Percentiles rank a stretch among this genome's conserved stretches.
Evolutionary conservation across 2,797 vertebrate genomes (phyloP).

Genomic region (Pteronotus mesoamericanus): DNA sequence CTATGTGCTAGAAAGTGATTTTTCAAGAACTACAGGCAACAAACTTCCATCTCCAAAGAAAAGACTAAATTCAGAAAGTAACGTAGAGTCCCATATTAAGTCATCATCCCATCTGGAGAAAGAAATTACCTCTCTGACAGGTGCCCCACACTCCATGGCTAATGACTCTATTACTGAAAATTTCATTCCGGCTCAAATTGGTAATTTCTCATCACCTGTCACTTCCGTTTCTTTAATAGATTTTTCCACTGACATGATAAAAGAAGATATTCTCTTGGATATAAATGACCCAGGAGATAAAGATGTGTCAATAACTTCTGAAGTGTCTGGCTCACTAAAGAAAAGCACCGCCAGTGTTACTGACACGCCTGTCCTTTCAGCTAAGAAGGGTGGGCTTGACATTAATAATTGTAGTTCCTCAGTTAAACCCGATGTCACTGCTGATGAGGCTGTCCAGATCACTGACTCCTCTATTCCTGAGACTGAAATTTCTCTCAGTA

Average conservation of each 20-base stretch:
- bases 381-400: not conserved
- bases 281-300: not conserved
- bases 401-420: not conserved
- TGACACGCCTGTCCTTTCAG: not conserved
- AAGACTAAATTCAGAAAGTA: constrained; percentile 54
- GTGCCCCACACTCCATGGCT: not conserved
- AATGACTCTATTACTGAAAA: constrained; percentile 19
- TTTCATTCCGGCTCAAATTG: constrained; percentile 37
- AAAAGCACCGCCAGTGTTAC: not conserved
- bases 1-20: constrained; percentile 23
- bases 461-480: not conserved
- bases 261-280: constrained; percentile 44
- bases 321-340: not conserved
- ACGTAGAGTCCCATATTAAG: not conserved
- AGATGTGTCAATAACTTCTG: not conserved
- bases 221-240: constrained; percentile 62
- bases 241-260: constrained; percentile 26
- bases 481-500: not conserved
- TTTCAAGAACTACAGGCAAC: constrained; percentile 16
- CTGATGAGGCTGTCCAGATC: not conserved
- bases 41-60: constrained; percentile 40
- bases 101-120: constrained; percentile 13
- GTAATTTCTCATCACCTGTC: constrained; percentile 10
- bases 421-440: not conserved
- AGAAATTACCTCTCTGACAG: not conserved